Conservation (phyloP, 2,888 invertebrate genomes). For the Lasiommata megera region DNA sequence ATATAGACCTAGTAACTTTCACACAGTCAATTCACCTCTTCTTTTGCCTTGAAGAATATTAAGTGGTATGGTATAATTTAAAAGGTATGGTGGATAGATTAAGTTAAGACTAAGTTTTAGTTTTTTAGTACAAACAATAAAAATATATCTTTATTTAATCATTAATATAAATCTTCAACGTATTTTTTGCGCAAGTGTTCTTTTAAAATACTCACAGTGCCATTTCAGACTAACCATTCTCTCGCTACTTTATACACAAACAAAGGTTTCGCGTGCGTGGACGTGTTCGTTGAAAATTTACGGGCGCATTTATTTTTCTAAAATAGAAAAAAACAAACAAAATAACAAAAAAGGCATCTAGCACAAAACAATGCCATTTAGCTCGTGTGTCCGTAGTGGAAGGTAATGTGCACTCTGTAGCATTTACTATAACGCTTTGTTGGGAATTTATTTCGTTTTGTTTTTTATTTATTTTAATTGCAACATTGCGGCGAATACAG, state of each 20-base stretch:
- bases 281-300: conserved; percentile 1
- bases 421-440: not conserved
- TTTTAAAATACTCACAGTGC: not conserved
- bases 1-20: too few species aligned
- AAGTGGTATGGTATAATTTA: too few species aligned
- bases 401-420: conserved; percentile 2
- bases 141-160: too few species aligned
- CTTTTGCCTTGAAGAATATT: too few species aligned
- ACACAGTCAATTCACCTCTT: too few species aligned
- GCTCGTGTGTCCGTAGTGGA: conserved; percentile 6
- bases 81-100: too few species aligned
- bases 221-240: conserved; percentile 4
- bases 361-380: conserved; percentile 8
- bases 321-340: conserved; percentile 10
- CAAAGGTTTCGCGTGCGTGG: conserved; percentile 3
- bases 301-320: conserved; percentile 5
- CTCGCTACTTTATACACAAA: not conserved
- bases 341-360: not conserved
- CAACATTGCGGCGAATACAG: too few species aligned
- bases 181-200: not conserved
- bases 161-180: not conserved
- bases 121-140: too few species aligned
- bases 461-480: too few species aligned
- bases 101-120: too few species aligned
- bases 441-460: not conserved